phyloP scores from a whole-genome alignment of 2,888 invertebrate genomes.

The Calephelis perditalis region DNA sequence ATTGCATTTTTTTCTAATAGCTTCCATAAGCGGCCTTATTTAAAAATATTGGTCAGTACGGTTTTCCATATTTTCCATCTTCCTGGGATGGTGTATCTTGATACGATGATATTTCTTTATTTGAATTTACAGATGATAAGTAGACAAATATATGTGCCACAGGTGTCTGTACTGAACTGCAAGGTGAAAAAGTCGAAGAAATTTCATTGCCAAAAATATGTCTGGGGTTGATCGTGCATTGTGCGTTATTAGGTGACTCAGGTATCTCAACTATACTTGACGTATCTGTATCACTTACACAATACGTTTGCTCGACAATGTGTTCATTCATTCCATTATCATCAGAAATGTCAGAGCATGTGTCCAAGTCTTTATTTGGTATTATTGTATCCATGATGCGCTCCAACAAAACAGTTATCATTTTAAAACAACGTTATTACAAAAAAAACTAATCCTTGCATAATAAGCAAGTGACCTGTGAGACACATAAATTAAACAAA shows the following conservation, averaged over 20 bases:
- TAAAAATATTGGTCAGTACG: constrained; percentile 21
- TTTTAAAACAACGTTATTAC: neutral
- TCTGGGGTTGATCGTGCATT: neutral
- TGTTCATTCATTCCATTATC: neutral
- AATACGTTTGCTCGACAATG: neutral
- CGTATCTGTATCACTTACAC: neutral
- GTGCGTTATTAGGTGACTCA: neutral
- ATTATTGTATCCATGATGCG: neutral
- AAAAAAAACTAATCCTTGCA: neutral
- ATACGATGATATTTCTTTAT: neutral
- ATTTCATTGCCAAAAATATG: neutral
- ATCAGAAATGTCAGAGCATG: neutral
- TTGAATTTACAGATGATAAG: neutral
- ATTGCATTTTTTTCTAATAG: neutral
- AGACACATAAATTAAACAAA: neutral
- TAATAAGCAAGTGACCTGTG: neutral
- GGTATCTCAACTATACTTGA: neutral
- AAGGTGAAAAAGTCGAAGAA: neutral
- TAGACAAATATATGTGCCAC: neutral
- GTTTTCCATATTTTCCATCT: neutral
- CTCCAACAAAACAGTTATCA: neutral
- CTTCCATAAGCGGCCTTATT: constrained; percentile 23
- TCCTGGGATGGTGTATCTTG: neutral
- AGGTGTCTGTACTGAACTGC: neutral
- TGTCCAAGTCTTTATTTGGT: neutral